Conservation (phyloP, 2,113 vertebrate species). For the Leptocoma aspasia region DNA sequence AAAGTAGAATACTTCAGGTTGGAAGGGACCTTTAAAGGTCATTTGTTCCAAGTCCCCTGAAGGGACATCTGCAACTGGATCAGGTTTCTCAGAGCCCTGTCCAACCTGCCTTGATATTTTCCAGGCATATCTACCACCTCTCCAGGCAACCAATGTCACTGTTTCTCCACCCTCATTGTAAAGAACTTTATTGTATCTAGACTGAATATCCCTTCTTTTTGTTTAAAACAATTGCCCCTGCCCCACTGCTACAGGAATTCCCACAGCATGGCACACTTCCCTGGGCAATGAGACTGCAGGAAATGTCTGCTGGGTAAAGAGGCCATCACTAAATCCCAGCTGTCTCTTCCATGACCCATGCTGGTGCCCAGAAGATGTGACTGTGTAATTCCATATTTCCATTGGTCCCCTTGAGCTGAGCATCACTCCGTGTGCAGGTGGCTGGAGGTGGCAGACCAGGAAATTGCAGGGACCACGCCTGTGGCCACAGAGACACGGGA, state of each 20-base stretch:
- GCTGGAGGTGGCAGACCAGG: not conserved
- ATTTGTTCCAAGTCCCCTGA: not conserved
- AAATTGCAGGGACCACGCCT: not conserved
- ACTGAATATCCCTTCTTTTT: not conserved
- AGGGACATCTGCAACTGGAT: not conserved
- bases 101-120: not conserved
- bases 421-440: fast-evolving
- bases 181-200: not conserved
- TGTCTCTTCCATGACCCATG: not conserved
- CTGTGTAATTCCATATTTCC: not conserved
- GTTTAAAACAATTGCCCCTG: not conserved
- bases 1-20: not conserved
- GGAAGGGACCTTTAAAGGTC: not conserved
- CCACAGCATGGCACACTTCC: fast-evolving
- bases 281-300: not conserved
- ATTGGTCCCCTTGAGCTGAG: fast-evolving
- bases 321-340: not conserved
- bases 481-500: fast-evolving
- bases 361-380: not conserved
- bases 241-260: not conserved
- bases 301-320: not conserved
- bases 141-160: not conserved
- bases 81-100: not conserved
- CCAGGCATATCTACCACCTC: too few species aligned
- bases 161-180: not conserved